Conservation (phyloP, 2,797 vertebrate species). For the Poecilia wingei region DNA sequence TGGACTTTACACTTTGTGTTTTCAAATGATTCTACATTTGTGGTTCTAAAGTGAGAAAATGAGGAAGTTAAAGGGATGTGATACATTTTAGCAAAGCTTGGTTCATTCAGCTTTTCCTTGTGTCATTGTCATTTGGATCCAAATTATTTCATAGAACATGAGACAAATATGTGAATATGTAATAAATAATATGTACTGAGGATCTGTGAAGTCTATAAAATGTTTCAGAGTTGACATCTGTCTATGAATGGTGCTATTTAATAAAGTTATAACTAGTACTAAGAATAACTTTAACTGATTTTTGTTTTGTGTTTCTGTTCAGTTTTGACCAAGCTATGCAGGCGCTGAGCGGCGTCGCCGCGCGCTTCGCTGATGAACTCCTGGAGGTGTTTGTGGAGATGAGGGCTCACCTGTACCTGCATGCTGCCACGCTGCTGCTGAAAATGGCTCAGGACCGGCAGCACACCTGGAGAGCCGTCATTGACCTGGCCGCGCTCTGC, state of each 20-base stretch:
- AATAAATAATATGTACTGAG: too few species aligned
- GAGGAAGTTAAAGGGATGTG: not conserved
- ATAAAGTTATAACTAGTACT: not conserved
- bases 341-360: slow-evolving; percentile 77
- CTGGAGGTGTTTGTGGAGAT: slow-evolving; percentile 87
- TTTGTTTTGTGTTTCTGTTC: slow-evolving; percentile 5
- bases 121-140: not conserved
- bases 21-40: not conserved
- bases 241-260: not conserved
- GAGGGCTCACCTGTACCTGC: slow-evolving; percentile 92
- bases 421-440: slow-evolving; percentile 89
- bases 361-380: slow-evolving; percentile 83
- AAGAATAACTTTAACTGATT: not conserved
- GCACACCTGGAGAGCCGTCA: slow-evolving; percentile 87
- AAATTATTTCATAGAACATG: not conserved
- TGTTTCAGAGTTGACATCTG: too few species aligned
- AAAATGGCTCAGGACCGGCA: slow-evolving; percentile 90
- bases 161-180: not conserved
- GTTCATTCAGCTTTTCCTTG: not conserved
- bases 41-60: not conserved
- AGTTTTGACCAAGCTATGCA: slow-evolving; percentile 92
- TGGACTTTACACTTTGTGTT: not conserved
- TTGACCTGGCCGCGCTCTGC: slow-evolving; percentile 88
- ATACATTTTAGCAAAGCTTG: not conserved
- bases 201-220: not conserved